Evolutionary conservation across 2,113 vertebrate genomes (phyloP).

Genomic region (Limnothrissa miodon): DNA sequence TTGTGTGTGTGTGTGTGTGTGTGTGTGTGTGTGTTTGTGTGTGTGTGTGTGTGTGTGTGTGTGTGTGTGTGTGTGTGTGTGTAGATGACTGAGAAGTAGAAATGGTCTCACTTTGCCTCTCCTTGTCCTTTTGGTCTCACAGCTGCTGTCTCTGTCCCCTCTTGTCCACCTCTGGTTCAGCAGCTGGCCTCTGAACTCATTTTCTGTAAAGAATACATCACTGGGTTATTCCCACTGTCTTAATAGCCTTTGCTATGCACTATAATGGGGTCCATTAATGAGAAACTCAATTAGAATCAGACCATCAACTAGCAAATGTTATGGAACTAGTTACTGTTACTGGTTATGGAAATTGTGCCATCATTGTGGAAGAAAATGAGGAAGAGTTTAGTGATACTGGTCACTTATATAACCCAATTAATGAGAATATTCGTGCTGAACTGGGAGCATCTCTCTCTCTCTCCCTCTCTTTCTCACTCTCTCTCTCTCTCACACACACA

Average conservation of each 20-base stretch:
- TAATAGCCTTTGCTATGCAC: not conserved
- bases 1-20: not conserved
- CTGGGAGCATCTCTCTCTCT: not conserved
- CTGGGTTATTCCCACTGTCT: not conserved
- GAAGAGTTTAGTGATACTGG: not conserved
- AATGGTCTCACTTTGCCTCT: slow-evolving; percentile 76
- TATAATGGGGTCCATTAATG: not conserved
- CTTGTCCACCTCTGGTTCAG: slow-evolving; percentile 84
- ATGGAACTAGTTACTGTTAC: no score
- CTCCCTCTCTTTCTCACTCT: not conserved
- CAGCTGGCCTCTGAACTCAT: slow-evolving; percentile 87
- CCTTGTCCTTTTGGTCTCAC: slow-evolving; percentile 67
- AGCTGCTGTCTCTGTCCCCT: slow-evolving; percentile 77
- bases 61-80: not conserved
- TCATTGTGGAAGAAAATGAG: not conserved
- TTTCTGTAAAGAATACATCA: slow-evolving; percentile 66
- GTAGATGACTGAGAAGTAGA: not conserved
- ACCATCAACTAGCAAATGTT: not conserved
- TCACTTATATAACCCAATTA: not conserved
- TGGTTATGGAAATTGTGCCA: not conserved
- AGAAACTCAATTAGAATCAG: not conserved
- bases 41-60: not conserved
- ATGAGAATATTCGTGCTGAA: not conserved
- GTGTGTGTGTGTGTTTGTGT: not conserved
- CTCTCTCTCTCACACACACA: not conserved